Conservation (phyloP, 1,140 invertebrate genomes). For the Adoxophyes honmai region DNA sequence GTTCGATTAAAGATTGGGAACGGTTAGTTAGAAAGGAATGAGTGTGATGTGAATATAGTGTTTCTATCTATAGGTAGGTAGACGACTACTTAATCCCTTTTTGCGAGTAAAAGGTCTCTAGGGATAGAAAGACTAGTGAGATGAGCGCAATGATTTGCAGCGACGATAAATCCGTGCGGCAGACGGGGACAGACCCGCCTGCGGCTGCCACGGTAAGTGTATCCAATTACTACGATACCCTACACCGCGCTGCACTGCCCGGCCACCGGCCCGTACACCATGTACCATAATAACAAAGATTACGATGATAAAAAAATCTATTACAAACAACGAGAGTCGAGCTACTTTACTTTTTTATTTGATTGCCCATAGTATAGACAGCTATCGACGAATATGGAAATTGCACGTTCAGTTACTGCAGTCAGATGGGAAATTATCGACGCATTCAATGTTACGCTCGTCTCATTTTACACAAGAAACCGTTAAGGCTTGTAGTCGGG, state of each 20-base stretch:
- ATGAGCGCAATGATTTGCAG: constrained; percentile 59
- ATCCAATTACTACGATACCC: constrained; percentile 57
- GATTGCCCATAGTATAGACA: no score
- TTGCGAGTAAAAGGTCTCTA: neutral
- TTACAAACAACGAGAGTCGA: constrained; percentile 16
- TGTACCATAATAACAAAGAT: constrained; percentile 37
- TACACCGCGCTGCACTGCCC: constrained; percentile 21
- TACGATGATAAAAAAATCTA: constrained; percentile 31
- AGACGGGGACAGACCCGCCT: constrained; percentile 51
- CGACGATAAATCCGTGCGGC: constrained; percentile 50
- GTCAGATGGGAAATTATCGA: no score
- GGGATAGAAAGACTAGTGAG: constrained; percentile 25
- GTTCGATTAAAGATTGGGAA: neutral
- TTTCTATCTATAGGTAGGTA: neutral
- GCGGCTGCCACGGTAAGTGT: constrained; percentile 59
- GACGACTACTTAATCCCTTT: neutral
- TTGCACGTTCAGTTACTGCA: no score
- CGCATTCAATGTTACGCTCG: constrained; percentile 19
- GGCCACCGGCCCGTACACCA: constrained; percentile 15
- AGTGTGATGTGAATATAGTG: neutral
- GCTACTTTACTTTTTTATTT: no score
- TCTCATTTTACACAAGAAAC: constrained; percentile 68
- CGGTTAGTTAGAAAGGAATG: neutral
- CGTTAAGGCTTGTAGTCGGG: constrained; percentile 52
- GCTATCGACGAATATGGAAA: no score